Evolutionary conservation across 2,797 vertebrate genomes (phyloP), one percentile per base, ranked within the genome.

Genomic region (Phataginus tricuspis): DNA sequence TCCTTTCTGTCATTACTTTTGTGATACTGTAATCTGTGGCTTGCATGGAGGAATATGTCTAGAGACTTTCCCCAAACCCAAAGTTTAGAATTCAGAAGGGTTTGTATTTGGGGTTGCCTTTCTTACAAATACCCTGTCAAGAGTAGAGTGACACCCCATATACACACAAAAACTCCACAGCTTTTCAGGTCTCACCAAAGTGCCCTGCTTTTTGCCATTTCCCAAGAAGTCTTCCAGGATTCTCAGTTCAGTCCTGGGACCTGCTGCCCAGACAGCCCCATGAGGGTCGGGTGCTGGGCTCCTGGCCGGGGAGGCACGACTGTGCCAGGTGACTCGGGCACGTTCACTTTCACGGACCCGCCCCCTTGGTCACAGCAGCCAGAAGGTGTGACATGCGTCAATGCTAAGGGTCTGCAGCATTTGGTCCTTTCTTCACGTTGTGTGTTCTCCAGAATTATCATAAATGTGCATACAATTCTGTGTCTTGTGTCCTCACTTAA

Each of bases 371-470:
- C 34, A 2, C 21, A 16, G 19, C 27, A 4, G 59, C 21, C 39
- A 51, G 16, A 5, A 11, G n/a, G 1, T 42, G 29, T 57, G 51
- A 34, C 21, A 7, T n/a, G 10, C 39, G 1, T 2, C 1, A 7
- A 4, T 49, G 15, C 34, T 31, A 15, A 68, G 29, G n/a, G 16
- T 75, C 74, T 37, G 23, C 51, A 21, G 15, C 14, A 0, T 13
- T 49, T 45, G n/a, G 42, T 29, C 69, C 82, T 34, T 21, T 90
- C 63, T 69, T 78, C 42, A 29, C 8, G 0, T 59, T 45, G 53
- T 55, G 0, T 39, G 21, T 1, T 57, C 77, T 57, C 23, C 6
- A 31, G 53, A 51, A 5, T 45, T 61, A 39, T 31, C 39, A 2
- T 8, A 72, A 10, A 25, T 18, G 1, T 51, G 6, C 57, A 1